Conservation (phyloP, 2,113 vertebrate species). For the Bostrychus sinensis region DNA sequence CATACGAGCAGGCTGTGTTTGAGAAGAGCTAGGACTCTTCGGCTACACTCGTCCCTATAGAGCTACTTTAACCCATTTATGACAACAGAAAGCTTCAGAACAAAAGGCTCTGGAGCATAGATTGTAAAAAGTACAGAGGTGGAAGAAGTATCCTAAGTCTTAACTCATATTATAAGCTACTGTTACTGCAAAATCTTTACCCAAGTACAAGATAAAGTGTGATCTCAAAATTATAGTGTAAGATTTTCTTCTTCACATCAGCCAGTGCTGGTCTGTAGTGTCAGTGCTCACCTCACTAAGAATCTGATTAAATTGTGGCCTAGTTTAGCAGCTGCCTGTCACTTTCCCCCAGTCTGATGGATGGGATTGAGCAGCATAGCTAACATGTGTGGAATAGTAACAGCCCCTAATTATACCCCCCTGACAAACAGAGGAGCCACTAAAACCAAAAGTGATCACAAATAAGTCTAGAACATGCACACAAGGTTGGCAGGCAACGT, state of each 20-base stretch:
- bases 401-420: slow-evolving; percentile 23
- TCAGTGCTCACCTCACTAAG: slow-evolving; percentile 43
- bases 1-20: slow-evolving; percentile 32
- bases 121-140: slow-evolving; percentile 47
- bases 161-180: not conserved
- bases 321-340: slow-evolving; percentile 59
- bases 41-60: slow-evolving; percentile 39
- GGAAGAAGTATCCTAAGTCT: slow-evolving; percentile 39
- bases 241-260: too few relatives aligned
- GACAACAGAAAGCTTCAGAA: slow-evolving; percentile 39
- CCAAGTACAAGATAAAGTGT: too few relatives aligned
- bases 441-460: slow-evolving; percentile 45
- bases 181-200: too few relatives aligned
- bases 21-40: slow-evolving; percentile 35
- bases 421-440: slow-evolving; percentile 37
- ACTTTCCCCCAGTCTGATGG: slow-evolving; percentile 43
- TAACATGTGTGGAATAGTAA: slow-evolving; percentile 35
- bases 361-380: slow-evolving; percentile 32
- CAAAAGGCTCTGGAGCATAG: slow-evolving; percentile 31
- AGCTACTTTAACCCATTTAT: slow-evolving; percentile 58
- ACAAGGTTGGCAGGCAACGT: not conserved
- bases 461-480: slow-evolving; percentile 14
- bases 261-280: slow-evolving; percentile 32
- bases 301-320: slow-evolving; percentile 58
- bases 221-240: too few relatives aligned